Evolutionary conservation across 2,113 vertebrate genomes (phyloP), one percentile per base, ranked within the genome.

Genomic region (Amazona vittata): DNA sequence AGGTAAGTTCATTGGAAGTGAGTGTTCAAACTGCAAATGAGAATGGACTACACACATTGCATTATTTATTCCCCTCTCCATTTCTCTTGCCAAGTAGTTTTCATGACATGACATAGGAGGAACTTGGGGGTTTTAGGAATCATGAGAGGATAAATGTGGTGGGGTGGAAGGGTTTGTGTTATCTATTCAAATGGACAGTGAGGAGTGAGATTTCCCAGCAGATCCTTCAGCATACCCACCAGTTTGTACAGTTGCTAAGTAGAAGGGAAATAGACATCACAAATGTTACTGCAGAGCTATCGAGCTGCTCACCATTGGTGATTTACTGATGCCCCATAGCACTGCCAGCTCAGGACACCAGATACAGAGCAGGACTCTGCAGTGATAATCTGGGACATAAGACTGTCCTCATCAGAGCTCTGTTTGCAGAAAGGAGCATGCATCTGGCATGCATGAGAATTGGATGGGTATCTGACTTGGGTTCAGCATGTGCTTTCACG

Each of bases 401-500:
- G 20, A 13, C 14, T 47, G 18, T 15, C 11, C 65, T 35, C 35
- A 9, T 11, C n/a, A 79, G 37, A 12, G 9, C 71, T 52, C 52
- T 11, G 21, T 39, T 3, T 50, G 39, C n/a, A 41, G 62, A 8
- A 35, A 26, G 17, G 11, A 28, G 4, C 67, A 7, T 0, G 10
- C 8, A n/a, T 1, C 41, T 19, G 33, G 29, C 3, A 13, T 0
- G 8, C 3, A 10, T 1, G 69, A 47, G 70, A 12, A 46, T 1
- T 5, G 4, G 15, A 2, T 5, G 7, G 33, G 22, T 41, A 5
- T 25, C 63, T 4, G 9, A 18, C 47, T 21, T 1, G 17, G 6
- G 17, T 7, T 1, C 10, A 5, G 43, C 28, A 22, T 0, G 8
- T 22, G 15, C 31, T 21, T 14, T 22, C 3, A 20, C 0, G n/a